Conservation (phyloP, 1,140 invertebrate species). For the Hirudo medicinalis region DNA sequence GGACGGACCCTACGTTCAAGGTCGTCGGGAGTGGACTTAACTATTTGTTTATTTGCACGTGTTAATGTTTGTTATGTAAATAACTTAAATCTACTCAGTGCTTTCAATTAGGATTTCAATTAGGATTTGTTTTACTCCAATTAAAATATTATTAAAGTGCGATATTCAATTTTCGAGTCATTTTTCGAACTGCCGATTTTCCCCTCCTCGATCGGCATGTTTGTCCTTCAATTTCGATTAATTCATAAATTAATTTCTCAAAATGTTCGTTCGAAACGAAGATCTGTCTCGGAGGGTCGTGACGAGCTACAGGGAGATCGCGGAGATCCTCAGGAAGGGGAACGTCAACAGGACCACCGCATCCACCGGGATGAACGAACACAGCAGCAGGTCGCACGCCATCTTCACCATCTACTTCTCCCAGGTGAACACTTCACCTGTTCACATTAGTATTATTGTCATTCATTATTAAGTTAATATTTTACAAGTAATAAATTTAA, state of each 20-base stretch:
- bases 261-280: constrained; percentile 21
- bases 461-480: no score
- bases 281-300: constrained; percentile 44
- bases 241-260: neutral
- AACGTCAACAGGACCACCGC: constrained; percentile 42
- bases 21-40: constrained; percentile 23
- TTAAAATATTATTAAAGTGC: neutral
- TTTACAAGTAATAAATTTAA: no score
- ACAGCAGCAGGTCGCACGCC: constrained; percentile 65
- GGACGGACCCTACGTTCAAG: constrained; percentile 40
- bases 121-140: no score
- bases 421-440: constrained; percentile 48
- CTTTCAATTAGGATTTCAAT: no score
- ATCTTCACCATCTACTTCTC: constrained; percentile 74
- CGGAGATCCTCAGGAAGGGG: constrained; percentile 42
- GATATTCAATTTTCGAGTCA: neutral
- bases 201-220: neutral
- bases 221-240: neutral
- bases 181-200: neutral
- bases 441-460: no score
- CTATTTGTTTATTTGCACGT: no score
- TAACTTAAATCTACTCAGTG: no score
- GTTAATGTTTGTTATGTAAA: no score
- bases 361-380: constrained; percentile 45
- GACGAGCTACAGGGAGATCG: constrained; percentile 45